These are phyloP conservation scores for Drosophila kanekoi DNA, from an alignment of 2,888 invertebrate genomes.

Conservation along the genomic window DNA sequence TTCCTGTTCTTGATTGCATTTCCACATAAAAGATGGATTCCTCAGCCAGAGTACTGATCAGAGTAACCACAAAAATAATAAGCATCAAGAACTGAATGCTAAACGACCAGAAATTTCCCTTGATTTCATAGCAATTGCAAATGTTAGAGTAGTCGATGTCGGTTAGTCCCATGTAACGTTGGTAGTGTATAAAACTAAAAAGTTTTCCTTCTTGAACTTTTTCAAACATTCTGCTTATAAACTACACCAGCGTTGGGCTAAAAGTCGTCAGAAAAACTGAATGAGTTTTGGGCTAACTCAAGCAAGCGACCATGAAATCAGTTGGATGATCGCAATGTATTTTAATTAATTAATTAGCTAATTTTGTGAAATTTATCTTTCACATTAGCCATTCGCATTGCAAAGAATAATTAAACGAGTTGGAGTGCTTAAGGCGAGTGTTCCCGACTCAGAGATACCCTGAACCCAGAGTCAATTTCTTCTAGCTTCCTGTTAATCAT, in stretches of 20 bases:
- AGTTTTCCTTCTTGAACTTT: conserved; percentile 5
- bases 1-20: conserved; percentile 8
- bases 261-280: conserved; percentile 4
- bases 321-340: neutral
- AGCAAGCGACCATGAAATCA: neutral
- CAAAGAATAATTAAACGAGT: too few relatives aligned
- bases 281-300: neutral
- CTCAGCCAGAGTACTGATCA: too few relatives aligned
- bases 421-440: too few relatives aligned
- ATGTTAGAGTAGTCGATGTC: conserved; percentile 31
- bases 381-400: too few relatives aligned
- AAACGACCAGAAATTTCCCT: conserved; percentile 4
- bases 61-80: neutral
- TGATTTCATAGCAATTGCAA: conserved; percentile 16
- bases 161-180: conserved; percentile 37
- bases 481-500: too few relatives aligned
- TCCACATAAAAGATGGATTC: neutral
- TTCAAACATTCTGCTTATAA: neutral
- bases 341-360: neutral
- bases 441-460: too few relatives aligned
- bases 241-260: neutral
- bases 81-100: conserved; percentile 2
- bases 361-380: too few relatives aligned
- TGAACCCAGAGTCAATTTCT: too few relatives aligned
- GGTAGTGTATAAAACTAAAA: conserved; percentile 26